These are phyloP conservation scores for Helicolenus hilgendorfi DNA, from an alignment of 2,797 vertebrate genomes.

Conservation along the genomic window DNA sequence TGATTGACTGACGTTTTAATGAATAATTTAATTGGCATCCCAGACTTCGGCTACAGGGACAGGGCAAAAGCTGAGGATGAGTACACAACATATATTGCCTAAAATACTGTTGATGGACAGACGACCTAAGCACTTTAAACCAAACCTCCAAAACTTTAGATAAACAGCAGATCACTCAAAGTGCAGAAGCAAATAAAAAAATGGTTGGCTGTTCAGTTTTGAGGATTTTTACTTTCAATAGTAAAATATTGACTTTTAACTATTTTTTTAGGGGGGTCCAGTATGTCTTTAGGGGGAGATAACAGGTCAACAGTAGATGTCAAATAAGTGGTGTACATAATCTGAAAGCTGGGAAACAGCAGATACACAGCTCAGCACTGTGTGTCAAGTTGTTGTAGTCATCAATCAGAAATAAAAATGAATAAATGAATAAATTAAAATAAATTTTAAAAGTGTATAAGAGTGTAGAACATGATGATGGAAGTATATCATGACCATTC, in stretches of 20 bases:
- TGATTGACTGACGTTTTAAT: constrained; percentile 63
- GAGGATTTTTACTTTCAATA: background rate
- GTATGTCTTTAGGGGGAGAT: too few species aligned
- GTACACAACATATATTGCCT: background rate
- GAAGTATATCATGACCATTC: too few species aligned
- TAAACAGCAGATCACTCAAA: background rate
- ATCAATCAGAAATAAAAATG: too few species aligned
- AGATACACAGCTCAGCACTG: too few species aligned
- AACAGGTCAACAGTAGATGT: too few species aligned
- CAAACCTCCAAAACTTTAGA: background rate
- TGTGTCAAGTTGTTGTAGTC: too few species aligned
- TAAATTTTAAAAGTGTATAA: too few species aligned
- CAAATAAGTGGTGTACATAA: too few species aligned
- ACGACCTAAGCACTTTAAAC: background rate
- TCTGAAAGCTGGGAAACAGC: too few species aligned
- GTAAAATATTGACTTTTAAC: background rate
- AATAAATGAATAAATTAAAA: too few species aligned
- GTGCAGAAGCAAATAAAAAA: background rate
- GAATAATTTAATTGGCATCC: constrained; percentile 63
- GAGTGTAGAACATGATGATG: too few species aligned
- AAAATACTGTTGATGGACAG: constrained; percentile 3
- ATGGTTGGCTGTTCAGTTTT: background rate
- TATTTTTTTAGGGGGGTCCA: accelerated
- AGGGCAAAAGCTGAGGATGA: background rate
- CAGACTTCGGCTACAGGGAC: background rate